Evolutionary conservation across 2,113 vertebrate genomes (phyloP), one percentile per base, ranked within the genome.

Genomic region (Platysteira castanea): DNA sequence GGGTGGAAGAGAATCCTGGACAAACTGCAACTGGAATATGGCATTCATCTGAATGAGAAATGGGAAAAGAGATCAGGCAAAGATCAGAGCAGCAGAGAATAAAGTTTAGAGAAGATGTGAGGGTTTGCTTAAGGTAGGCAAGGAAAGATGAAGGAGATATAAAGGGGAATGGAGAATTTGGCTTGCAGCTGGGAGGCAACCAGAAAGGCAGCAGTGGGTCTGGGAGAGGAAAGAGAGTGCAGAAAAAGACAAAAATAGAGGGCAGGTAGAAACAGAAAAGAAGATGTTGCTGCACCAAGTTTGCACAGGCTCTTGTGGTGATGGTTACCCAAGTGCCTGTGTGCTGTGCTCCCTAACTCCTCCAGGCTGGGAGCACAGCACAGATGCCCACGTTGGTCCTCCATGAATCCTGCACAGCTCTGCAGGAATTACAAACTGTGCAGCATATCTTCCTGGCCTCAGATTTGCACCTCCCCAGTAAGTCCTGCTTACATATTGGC

Each of bases 341-440:
- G 31, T 64, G 52, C 47, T 70, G 14, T 31, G 44, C 33, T 82
- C 52, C 39, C 11, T 61, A 52, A 21, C 14, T 50, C 17, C 49
- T 64, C 35, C 81, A 46, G 24, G 31, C 41, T 57, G 67, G 59
- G 7, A 68, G 19, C 21, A 31, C 1, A 0, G 22, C 26, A 73
- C 44, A 52, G 44, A 26, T 63, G 12, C 37, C 78, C 13, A 2
- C 0, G 0, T 1, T 0, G 1, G 56, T 49, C n/a, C 57, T 91
- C 39, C 33, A 7, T 15, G 24, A 73, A 91, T 46, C 37, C 60
- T 82, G 57, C 35, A 64, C 23, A 84, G 69, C 39, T 41, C 69
- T 5, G 0, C 57, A 91, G 78, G 41, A 76, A 22, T 44, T n/a
- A 28, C 9, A 75, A 44, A 20, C 65, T 81, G 33, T 71, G 74